These are phyloP conservation scores for Xenopus petersii DNA, from an alignment of 2,797 vertebrate genomes.

Conservation along the genomic window DNA sequence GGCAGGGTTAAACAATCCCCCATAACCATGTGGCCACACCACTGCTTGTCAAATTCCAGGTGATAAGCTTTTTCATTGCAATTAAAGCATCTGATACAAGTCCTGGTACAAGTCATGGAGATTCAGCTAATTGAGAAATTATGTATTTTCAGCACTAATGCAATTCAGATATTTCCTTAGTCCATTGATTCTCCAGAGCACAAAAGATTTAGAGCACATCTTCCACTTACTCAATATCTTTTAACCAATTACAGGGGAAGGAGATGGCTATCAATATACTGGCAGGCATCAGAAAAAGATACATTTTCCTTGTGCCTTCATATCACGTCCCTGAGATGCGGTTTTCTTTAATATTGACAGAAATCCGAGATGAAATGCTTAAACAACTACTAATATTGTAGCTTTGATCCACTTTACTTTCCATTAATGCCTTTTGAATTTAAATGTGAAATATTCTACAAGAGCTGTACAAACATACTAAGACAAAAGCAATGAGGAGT, in stretches of 20 bases:
- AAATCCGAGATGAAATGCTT: too few relatives aligned
- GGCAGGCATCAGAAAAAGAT: not conserved
- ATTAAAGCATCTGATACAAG: slow-evolving; percentile 37
- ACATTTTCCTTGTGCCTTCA: too few relatives aligned
- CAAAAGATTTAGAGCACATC: slow-evolving; percentile 34
- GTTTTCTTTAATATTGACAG: too few relatives aligned
- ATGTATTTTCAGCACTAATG: slow-evolving; percentile 45
- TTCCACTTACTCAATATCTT: slow-evolving; percentile 33
- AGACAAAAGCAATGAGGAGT: too few relatives aligned
- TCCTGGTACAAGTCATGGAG: slow-evolving; percentile 24
- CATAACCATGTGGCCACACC: not conserved
- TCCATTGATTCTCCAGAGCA: slow-evolving; percentile 37
- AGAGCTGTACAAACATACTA: too few relatives aligned
- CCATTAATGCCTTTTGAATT: too few relatives aligned
- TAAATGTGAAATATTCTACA: too few relatives aligned
- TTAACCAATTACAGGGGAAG: slow-evolving; percentile 36
- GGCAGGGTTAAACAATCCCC: not conserved
- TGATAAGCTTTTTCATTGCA: slow-evolving; percentile 39
- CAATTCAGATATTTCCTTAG: slow-evolving; percentile 44
- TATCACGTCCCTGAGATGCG: too few relatives aligned
- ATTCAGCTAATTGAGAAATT: slow-evolving; percentile 46
- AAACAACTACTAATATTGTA: too few relatives aligned
- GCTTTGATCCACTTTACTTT: too few relatives aligned
- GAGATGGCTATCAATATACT: slow-evolving; percentile 9
- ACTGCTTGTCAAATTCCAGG: slow-evolving; percentile 27